These are phyloP conservation scores for Odontothrips loti DNA, from an alignment of 2,888 invertebrate species.

Conservation along the genomic window DNA sequence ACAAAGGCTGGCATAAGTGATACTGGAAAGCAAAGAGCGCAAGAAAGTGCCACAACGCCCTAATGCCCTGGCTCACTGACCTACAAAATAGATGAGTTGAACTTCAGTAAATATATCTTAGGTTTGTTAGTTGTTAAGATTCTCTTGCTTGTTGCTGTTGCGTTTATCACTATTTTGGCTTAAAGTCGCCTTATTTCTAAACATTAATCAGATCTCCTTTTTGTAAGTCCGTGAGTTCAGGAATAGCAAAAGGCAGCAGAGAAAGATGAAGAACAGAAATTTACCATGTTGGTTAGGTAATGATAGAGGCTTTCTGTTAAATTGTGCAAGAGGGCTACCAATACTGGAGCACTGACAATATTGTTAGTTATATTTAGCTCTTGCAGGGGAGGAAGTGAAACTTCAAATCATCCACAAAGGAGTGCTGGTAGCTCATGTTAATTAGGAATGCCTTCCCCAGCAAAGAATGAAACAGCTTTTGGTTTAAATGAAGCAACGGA, in stretches of 20 bases:
- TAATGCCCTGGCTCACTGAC: slow-evolving; percentile 81
- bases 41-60: slow-evolving; percentile 42
- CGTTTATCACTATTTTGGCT: background rate
- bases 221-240: slow-evolving; percentile 23
- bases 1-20: slow-evolving; percentile 32
- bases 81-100: slow-evolving; percentile 34
- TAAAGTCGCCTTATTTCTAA: background rate
- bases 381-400: background rate
- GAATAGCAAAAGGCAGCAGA: background rate
- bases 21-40: slow-evolving; percentile 6
- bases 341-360: background rate
- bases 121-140: background rate
- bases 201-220: background rate
- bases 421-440: background rate
- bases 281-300: background rate
- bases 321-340: background rate
- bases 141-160: slow-evolving; percentile 4
- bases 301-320: background rate
- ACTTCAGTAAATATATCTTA: slow-evolving; percentile 4
- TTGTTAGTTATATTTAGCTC: background rate
- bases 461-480: background rate
- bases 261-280: background rate
- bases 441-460: background rate
- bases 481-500: slow-evolving; percentile 4
- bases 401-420: background rate